These are phyloP conservation scores for Aurelia sp. DNA, from an alignment of 30 jellyfish, hydroid and myxozoan genomes.

Conservation along the genomic window DNA sequence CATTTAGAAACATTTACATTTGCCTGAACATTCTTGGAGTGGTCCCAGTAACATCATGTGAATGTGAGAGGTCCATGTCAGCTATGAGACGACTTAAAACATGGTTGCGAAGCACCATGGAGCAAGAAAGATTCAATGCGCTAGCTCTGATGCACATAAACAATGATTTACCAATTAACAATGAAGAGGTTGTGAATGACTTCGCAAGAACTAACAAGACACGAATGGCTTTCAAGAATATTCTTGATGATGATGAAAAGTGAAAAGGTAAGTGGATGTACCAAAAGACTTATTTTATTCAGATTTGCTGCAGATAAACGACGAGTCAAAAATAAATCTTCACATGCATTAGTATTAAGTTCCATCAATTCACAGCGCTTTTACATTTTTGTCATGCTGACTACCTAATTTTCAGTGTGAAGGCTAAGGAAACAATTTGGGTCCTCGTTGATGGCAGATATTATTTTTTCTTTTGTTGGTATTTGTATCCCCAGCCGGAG, in stretches of 20 bases:
- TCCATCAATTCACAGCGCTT: too few relatives aligned
- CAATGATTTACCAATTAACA: background rate
- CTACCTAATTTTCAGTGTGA: too few relatives aligned
- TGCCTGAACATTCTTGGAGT: slow-evolving; percentile 60
- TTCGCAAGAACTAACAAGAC: slow-evolving; percentile 17
- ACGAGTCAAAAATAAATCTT: too few relatives aligned
- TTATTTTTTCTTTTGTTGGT: too few relatives aligned
- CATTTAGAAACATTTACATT: slow-evolving; percentile 61
- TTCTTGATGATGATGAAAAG: slow-evolving; percentile 2
- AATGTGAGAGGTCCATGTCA: slow-evolving; percentile 68
- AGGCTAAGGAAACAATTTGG: too few relatives aligned
- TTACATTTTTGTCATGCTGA: too few relatives aligned
- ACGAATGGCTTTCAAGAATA: background rate
- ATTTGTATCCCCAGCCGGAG: too few relatives aligned
- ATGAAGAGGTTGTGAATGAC: background rate
- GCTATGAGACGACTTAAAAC: slow-evolving; percentile 60
- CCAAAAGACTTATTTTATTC: too few relatives aligned
- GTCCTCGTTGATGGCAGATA: too few relatives aligned
- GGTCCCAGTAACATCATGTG: slow-evolving; percentile 74
- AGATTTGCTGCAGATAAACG: too few relatives aligned
- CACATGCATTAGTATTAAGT: too few relatives aligned
- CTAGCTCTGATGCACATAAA: slow-evolving; percentile 14
- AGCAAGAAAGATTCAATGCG: slow-evolving; percentile 29
- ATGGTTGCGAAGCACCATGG: slow-evolving; percentile 52
- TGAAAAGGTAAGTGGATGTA: too few relatives aligned